Percentiles rank a stretch among this genome's conserved stretches.
These are phyloP conservation scores for Lepidocolaptes lacrymiger DNA, from an alignment of 2,797 vertebrate species.

Conservation along the genomic window DNA sequence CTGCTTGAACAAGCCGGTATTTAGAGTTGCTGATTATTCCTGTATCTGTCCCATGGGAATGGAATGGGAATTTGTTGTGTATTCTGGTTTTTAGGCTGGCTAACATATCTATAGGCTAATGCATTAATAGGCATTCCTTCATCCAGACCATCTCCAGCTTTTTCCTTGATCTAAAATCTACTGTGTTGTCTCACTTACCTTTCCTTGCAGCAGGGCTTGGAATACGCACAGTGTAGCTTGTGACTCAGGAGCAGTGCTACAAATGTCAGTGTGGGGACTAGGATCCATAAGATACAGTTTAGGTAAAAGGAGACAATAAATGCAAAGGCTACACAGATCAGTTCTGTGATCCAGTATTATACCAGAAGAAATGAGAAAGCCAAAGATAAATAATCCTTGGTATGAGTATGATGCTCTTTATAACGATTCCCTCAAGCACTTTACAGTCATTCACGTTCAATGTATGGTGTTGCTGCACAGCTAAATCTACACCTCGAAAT, in stretches of 20 bases:
- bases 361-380: not conserved
- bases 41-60: not conserved
- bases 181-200: not conserved
- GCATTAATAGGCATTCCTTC: not conserved
- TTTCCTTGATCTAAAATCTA: not conserved
- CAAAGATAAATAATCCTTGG: constrained; percentile 10
- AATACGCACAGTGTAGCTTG: not conserved
- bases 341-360: not conserved
- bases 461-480: not conserved
- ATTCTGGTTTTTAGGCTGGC: not conserved
- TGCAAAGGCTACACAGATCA: not conserved
- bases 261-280: not conserved
- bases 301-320: not conserved
- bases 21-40: not conserved
- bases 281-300: not conserved
- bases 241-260: not conserved
- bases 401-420: not conserved
- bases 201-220: not conserved
- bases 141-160: not conserved
- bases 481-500: constrained; percentile 2
- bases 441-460: not conserved
- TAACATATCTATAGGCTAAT: not conserved
- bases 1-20: not conserved
- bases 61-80: not conserved
- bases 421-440: not conserved